Evolutionary conservation across 1,140 invertebrate species (phyloP).

Genomic region (Bacillus rossius): DNA sequence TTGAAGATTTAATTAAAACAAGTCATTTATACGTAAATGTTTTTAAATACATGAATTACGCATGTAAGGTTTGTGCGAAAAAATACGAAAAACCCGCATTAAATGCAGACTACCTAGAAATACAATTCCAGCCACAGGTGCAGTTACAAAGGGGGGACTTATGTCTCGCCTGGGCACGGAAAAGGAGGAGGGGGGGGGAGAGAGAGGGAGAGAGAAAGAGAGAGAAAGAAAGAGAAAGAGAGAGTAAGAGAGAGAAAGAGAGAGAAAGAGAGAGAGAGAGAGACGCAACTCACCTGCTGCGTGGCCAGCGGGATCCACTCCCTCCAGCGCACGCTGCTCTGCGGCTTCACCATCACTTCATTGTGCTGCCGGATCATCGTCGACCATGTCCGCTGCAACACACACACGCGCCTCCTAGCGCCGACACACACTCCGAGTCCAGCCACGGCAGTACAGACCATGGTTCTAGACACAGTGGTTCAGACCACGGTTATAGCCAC

Average conservation of each 20-base stretch:
- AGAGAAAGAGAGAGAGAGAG: background rate
- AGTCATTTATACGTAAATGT: too few species aligned
- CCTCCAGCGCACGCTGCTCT: conserved; percentile 9
- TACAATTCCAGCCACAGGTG: background rate
- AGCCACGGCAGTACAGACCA: too few species aligned
- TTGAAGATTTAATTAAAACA: too few species aligned
- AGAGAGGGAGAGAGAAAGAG: background rate
- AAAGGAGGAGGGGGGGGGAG: background rate
- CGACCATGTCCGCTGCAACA: too few species aligned
- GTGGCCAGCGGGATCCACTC: conserved; percentile 30
- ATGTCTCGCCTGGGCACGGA: background rate
- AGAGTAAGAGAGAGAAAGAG: background rate
- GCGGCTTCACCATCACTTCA: conserved; percentile 8
- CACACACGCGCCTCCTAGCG: too few species aligned
- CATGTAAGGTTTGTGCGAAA: background rate
- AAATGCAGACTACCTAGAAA: background rate
- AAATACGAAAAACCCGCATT: background rate
- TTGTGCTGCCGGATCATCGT: conserved; percentile 3
- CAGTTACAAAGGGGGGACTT: background rate
- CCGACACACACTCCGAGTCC: too few species aligned
- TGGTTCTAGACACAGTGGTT: too few species aligned
- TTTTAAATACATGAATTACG: too few species aligned
- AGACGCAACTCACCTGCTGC: conserved; percentile 32
- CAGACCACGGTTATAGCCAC: too few species aligned
- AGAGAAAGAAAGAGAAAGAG: background rate